Evolutionary conservation across 2,888 invertebrate species (phyloP).

Genomic region (Callyntrura sp.): DNA sequence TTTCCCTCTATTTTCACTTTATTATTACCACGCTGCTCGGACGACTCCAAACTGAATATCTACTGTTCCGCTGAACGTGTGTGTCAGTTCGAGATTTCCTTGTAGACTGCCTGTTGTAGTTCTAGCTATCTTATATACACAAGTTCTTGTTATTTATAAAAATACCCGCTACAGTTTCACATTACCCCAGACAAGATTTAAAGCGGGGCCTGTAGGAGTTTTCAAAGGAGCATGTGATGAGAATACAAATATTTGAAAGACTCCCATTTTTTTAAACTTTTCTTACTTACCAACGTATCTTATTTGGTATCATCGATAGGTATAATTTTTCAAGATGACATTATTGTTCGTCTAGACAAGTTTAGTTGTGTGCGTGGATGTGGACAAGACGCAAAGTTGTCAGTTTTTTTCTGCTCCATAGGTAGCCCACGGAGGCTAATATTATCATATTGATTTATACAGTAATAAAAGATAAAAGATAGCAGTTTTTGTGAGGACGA

Average conservation of each 20-base stretch:
- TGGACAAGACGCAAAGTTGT: not conserved
- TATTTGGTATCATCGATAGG: not conserved
- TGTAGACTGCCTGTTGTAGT: too few relatives aligned
- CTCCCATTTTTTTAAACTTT: not conserved
- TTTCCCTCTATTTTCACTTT: too few relatives aligned
- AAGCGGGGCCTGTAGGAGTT: not conserved
- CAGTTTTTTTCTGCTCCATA: not conserved
- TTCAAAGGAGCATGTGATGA: constrained; percentile 2
- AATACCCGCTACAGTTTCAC: too few relatives aligned
- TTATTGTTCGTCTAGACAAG: not conserved
- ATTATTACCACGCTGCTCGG: too few relatives aligned
- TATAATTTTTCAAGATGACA: not conserved
- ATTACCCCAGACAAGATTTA: not conserved
- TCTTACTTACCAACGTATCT: not conserved
- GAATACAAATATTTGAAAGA: constrained; percentile 4
- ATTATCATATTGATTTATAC: constrained; percentile 46
- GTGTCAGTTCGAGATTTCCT: too few relatives aligned
- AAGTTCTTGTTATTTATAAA: too few relatives aligned
- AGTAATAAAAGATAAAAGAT: constrained; percentile 15
- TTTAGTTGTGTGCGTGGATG: too few relatives aligned
- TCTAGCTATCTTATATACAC: too few relatives aligned
- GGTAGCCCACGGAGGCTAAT: constrained; percentile 29
- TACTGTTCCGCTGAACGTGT: too few relatives aligned
- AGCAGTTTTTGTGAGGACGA: not conserved
- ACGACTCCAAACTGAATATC: too few relatives aligned